Evolutionary conservation across 2,797 vertebrate species (phyloP).

Genomic region (Anableps anableps): DNA sequence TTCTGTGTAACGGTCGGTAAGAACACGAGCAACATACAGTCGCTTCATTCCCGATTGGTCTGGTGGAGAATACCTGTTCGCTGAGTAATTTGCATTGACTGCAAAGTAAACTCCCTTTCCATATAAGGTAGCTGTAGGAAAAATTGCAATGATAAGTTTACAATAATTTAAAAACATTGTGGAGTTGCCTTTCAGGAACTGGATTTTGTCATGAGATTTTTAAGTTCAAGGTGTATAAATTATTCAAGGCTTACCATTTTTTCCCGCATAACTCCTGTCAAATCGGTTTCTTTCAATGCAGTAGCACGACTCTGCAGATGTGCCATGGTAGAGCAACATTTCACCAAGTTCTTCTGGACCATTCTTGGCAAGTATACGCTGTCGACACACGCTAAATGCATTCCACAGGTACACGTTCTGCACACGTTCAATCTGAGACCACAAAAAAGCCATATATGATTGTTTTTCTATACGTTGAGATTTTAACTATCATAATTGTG

Average conservation of each 20-base stretch:
- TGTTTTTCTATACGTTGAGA: not conserved
- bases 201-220: no score
- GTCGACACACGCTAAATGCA: constrained; percentile 36
- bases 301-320: constrained; percentile 31
- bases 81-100: constrained; percentile 64
- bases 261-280: constrained; percentile 57
- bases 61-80: not conserved
- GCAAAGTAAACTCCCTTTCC: constrained; percentile 78
- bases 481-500: not conserved
- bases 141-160: not conserved
- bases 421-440: constrained; percentile 74
- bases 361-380: constrained; percentile 66
- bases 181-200: not conserved
- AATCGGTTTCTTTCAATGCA: constrained; percentile 69
- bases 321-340: constrained; percentile 69
- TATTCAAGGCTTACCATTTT: constrained; percentile 35
- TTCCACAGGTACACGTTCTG: constrained; percentile 68
- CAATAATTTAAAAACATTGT: not conserved
- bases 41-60: constrained; percentile 43
- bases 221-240: not conserved
- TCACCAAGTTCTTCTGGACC: constrained; percentile 46
- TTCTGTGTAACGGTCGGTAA: constrained; percentile 64
- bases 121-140: constrained; percentile 18
- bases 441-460: not conserved
- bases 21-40: constrained; percentile 69